These are phyloP conservation scores for Drosophila sucinea DNA, from an alignment of 1,140 invertebrate genomes.

Conservation along the genomic window DNA sequence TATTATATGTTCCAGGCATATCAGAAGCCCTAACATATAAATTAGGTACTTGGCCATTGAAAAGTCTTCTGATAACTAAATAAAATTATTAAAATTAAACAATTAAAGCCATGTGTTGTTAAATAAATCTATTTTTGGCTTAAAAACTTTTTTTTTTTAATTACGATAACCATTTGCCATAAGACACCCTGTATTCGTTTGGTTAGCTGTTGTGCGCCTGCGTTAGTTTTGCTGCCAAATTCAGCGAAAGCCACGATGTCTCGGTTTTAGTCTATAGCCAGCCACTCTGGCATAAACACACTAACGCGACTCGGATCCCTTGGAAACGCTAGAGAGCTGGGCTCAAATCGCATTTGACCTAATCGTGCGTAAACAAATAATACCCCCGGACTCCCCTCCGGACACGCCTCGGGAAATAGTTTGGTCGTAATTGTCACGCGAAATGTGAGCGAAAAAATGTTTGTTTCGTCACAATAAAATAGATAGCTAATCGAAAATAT, in stretches of 20 bases:
- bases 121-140: neutral
- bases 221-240: conserved; percentile 8
- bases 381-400: neutral
- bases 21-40: conserved; percentile 1
- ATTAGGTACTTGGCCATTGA: neutral
- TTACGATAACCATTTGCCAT: neutral
- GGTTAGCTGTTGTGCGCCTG: neutral
- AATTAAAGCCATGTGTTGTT: neutral
- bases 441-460: conserved; percentile 1
- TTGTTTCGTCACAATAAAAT: conserved; percentile 1
- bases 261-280: conserved; percentile 26
- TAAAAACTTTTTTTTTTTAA: neutral
- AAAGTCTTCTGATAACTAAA: neutral
- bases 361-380: conserved; percentile 52
- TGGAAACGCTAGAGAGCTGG: neutral
- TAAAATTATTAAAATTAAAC: neutral
- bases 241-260: conserved; percentile 4
- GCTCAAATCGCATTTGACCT: conserved; percentile 24
- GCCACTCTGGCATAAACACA: conserved; percentile 44
- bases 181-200: neutral
- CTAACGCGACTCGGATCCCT: neutral
- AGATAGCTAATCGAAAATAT: neutral
- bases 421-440: conserved; percentile 5
- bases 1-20: neutral
- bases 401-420: neutral